Conservation (phyloP, 2,113 vertebrate genomes). For the Octodon degus region DNA sequence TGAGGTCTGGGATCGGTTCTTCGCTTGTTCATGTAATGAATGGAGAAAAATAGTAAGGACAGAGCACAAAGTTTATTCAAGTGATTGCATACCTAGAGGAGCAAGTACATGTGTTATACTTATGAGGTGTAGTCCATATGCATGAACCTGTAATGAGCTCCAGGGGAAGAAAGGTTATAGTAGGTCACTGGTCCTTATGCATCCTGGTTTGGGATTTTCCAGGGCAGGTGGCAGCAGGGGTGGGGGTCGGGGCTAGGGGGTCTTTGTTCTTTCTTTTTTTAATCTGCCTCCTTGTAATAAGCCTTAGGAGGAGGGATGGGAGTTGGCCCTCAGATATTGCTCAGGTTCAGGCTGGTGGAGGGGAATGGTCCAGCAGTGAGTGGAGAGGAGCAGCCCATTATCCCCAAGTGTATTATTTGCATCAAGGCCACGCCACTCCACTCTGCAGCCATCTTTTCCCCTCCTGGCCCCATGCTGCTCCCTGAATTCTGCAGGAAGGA, state of each 20-base stretch:
- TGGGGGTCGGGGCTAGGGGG: neutral
- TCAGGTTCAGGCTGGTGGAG: neutral
- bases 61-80: neutral
- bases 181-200: neutral
- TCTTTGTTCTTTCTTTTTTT: neutral
- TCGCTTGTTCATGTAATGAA: neutral
- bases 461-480: rapidly evolving
- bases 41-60: neutral
- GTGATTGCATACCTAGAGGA: neutral
- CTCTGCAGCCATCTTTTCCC: neutral
- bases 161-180: neutral
- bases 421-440: neutral
- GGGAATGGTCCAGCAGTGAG: neutral
- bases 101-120: neutral
- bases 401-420: neutral
- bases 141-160: neutral
- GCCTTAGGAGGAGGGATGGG: neutral
- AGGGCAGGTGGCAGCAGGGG: neutral
- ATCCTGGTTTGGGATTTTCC: neutral
- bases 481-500: neutral
- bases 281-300: neutral
- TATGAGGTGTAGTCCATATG: neutral
- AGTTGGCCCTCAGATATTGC: neutral
- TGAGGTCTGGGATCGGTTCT: neutral
- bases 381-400: neutral